Evolutionary conservation across 2,888 invertebrate genomes (phyloP), one percentile per base, ranked within the genome.

Genomic region (Eupithecia subfuscata): DNA sequence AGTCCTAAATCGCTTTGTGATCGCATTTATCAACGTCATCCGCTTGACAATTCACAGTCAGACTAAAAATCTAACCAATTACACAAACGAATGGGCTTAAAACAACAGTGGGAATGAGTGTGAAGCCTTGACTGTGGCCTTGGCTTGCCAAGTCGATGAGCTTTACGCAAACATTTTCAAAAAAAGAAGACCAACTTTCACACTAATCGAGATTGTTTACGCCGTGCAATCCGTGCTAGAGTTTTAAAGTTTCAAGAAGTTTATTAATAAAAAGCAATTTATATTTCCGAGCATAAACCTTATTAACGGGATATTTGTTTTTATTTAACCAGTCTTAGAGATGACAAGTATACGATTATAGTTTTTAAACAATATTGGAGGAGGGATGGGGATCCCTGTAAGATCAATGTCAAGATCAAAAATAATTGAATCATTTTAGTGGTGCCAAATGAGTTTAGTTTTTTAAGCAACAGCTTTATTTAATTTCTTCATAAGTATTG

Each of bases 11-110:
- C 71, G 52, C 4, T 64, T 56, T 71, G 22, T 40, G 64, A 64
- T 65, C 70, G 52, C 74, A 76, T 76, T 69, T 71, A 74, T 76
- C 74, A 74, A 69, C 45, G 64, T 76, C 76, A 69, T 69, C 37
- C 22, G 43, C 25, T 68, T 68, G 68, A 68, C 68, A 45, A 68
- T 68, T 22, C 43, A 40, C 68, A 45, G 45, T 43, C 68, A 40
- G 40, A 40, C 68, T 67, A 45, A 68, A 68, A 68, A 68, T 67
- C 67, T 34, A 12, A 18, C 40, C 37, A n/a, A 40, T 67, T 68
- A 40, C 22, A 22, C 0, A 68, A 67, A 43, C 11, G 5, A 45
- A 68, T 68, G 68, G 68, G 43, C 14, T 12, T 43, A 25, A 40
- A 64, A 43, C 43, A 68, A 22, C 68, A 67, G 37, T 67, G 67